These are phyloP conservation scores for Calypte anna DNA, from an alignment of 2,113 vertebrate genomes.

Conservation along the genomic window DNA sequence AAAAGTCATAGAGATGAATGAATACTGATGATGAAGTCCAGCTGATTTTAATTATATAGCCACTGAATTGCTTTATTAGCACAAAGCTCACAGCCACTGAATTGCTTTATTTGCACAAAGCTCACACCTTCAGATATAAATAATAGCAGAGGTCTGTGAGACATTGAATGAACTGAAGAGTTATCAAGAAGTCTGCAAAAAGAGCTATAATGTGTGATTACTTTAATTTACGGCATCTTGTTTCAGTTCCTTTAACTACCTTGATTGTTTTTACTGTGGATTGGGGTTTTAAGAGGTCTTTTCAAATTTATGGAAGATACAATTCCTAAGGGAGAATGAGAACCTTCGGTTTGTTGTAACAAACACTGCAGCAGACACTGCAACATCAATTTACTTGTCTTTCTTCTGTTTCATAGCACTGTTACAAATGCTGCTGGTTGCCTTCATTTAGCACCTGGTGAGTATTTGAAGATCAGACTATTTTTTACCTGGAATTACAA, in stretches of 20 bases:
- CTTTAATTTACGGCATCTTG: neutral
- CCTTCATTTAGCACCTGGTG: neutral
- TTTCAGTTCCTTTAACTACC: neutral
- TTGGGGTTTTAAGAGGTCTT: neutral
- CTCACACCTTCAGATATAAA: neutral
- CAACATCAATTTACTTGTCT: neutral
- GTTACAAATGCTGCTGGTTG: neutral
- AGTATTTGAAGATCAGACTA: neutral
- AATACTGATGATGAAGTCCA: neutral
- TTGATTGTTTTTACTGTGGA: neutral
- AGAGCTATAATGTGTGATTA: neutral
- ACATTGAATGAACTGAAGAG: neutral
- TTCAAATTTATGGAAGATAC: neutral
- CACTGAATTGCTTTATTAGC: neutral
- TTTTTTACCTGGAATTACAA: neutral
- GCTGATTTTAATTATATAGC: neutral
- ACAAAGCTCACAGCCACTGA: neutral
- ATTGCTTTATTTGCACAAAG: neutral
- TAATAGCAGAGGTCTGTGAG: neutral
- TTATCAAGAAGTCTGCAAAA: neutral
- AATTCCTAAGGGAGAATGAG: neutral
- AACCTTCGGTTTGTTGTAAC: neutral
- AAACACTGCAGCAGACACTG: neutral
- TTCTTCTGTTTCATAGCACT: neutral
- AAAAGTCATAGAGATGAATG: neutral